Evolutionary conservation across 2,797 vertebrate genomes (phyloP), one percentile per base, ranked within the genome.

Genomic region (Ataeniobius toweri): DNA sequence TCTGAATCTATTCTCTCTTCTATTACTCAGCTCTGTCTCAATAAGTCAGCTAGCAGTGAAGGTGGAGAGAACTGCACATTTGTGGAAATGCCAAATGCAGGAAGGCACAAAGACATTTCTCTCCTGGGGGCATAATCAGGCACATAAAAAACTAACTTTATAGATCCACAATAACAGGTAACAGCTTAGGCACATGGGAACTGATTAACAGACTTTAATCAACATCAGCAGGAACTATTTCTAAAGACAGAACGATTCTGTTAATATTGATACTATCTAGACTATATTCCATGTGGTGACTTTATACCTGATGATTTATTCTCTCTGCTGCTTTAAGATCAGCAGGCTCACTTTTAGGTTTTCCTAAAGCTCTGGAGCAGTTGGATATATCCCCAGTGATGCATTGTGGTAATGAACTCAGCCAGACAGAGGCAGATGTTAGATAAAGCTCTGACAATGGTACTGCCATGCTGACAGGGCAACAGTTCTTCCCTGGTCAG

Each of bases 11-110:
- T 91, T 90, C 87, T 53, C 59, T 76, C 71, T 78, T 86, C 80
- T 86, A 92, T 91, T 91, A 89, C 85, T 93, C 89, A 83, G 77
- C 80, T 82, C 71, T 85, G 84, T 83, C 76, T 74, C 83, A 77
- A 73, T 67, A 61, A 85, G 79, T 74, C 83, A 80, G 50, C 76
- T 56, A 71, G 73, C 74, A 73, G 76, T 3, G 3, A 69, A 24
- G 67, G 5, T 69, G 24, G 24, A 46, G 48, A 82, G 78, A 75
- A 76, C 75, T 74, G 75, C 76, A 81, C 58, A 84, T 67, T 71
- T 74, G 68, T 77, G 67, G 76, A 84, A 78, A 71, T 81, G 83
- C 79, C 80, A 80, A 76, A 75, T 78, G 28, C 1, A 71, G 61
- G 16, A 46, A n/a, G 67, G 67, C 67, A 69, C 67, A 79, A 77